Base-by-base conservation (phyloP, 2,888 invertebrate species). In the Tuberolachnus salignus region DNA sequence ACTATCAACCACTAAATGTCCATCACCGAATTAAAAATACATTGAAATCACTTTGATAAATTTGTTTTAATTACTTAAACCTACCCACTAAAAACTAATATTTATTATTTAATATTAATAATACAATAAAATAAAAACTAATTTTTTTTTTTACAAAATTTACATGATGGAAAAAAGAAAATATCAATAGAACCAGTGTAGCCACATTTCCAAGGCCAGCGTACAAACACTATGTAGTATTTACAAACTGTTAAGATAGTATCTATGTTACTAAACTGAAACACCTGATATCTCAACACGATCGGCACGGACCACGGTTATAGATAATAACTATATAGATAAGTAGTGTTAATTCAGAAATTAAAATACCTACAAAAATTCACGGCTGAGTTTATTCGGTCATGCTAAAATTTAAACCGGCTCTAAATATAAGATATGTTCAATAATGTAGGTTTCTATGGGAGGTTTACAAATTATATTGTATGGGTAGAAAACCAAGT, bases 201-300 rank as follows among this genome's bases (percentile, higher is more conserved):
- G 75, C 75, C 75, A 78, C 57, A 78, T 78, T 78, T 78, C 75
- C 75, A 78, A 78, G 75, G 75, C 66, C 75, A 49, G 67, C 66
- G 67, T 78, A 55, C 75, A 78, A 78, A 67, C 75, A 78, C 57
- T 67, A 78, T 49, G 67, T 67, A 78, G 75, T 67, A 66, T 67
- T 78, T 67, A 67, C 75, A 78, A 78, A 59, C 75, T 78, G 59
- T 78, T 0, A 1, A 42, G 1, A 19, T 1, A 14, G 16, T n/a
- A n/a, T n/a, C n/a, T n/a, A n/a, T n/a, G n/a, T 14, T 1, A 21
- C 21, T n/a, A 14, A n/a, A 9, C 11, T 26, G n/a, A n/a, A 63
- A 63, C 51, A n/a, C 11, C 0, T 9, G 73, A n/a, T 34, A 49
- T 63, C 73, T 63, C 61, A n/a, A n/a, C n/a, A n/a, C n/a, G n/a